A percentile compares a stretch with the other conserved stretches of the same genome.
Conservation (phyloP, 2,888 invertebrate genomes). For the Malacosoma neustria region DNA sequence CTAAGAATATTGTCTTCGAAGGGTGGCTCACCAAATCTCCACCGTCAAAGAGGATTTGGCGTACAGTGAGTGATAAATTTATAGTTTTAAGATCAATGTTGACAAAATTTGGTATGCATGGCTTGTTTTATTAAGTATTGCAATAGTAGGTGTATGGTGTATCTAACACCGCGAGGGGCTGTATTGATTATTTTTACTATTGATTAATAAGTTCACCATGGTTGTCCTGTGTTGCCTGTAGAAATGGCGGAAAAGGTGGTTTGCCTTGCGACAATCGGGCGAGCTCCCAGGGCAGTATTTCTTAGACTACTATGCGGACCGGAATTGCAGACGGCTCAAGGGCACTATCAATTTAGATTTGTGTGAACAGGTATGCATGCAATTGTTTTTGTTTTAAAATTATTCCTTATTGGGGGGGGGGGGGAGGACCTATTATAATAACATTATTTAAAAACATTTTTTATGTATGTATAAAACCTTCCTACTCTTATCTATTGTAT, state of each 20-base stretch:
- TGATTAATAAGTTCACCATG: not conserved
- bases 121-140: slow-evolving; percentile 2
- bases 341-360: slow-evolving; percentile 95
- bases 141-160: slow-evolving; percentile 11
- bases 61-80: slow-evolving; percentile 84
- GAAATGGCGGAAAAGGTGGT: slow-evolving; percentile 98
- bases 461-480: not conserved
- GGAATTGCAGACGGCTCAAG: slow-evolving; percentile 88
- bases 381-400: not conserved
- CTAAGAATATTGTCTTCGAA: slow-evolving; percentile 85
- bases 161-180: no score
- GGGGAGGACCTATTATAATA: slow-evolving; percentile 59
- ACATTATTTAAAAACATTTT: not conserved
- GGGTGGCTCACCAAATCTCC: slow-evolving; percentile 98
- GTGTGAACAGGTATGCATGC: slow-evolving; percentile 88
- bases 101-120: slow-evolving; percentile 32
- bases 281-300: slow-evolving; percentile 95
- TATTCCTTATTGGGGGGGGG: slow-evolving; percentile 78
- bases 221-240: slow-evolving; percentile 38
- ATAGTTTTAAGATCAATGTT: slow-evolving; percentile 39
- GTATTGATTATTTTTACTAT: no score
- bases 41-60: slow-evolving; percentile 92
- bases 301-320: slow-evolving; percentile 94
- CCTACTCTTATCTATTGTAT: no score
- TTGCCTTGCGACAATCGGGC: slow-evolving; percentile 91